Conservation (phyloP, 2,797 vertebrate species). For the Sitta carolinensis region DNA sequence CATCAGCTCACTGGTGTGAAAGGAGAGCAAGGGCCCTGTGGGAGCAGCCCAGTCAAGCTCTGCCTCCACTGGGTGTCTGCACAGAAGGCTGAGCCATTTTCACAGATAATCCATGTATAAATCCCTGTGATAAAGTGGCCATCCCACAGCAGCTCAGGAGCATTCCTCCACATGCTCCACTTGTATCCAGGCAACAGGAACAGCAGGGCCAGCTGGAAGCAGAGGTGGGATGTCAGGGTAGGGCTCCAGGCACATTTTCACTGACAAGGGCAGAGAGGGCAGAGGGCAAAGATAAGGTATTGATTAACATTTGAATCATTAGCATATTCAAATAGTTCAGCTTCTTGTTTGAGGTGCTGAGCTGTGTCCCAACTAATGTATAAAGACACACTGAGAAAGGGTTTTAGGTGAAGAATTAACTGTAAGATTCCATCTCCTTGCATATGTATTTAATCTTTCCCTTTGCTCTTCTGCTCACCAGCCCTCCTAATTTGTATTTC, state of each 20-base stretch:
- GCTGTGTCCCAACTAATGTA: not conserved
- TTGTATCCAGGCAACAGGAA: conserved; percentile 68
- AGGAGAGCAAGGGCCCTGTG: not conserved
- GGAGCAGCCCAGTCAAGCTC: conserved; percentile 12
- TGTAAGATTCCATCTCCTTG: not conserved
- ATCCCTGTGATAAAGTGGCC: conserved; percentile 49
- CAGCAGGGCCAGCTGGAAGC: conserved; percentile 10
- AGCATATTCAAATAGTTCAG: not conserved
- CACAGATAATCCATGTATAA: conserved; percentile 60
- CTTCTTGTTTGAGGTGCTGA: not conserved
- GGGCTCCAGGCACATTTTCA: not conserved
- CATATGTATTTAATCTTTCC: not conserved
- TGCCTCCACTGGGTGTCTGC: not conserved
- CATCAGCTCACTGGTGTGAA: not conserved
- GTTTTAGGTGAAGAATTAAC: not conserved
- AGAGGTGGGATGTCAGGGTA: not conserved
- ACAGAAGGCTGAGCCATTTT: conserved; percentile 54
- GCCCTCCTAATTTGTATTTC: not conserved
- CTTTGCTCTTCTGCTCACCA: not conserved
- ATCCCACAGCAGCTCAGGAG: conserved; percentile 42
- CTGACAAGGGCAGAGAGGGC: not conserved
- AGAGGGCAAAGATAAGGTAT: not conserved
- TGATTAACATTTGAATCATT: not conserved
- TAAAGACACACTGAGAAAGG: not conserved
- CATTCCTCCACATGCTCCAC: conserved; percentile 31